Base-by-base conservation (phyloP, 1,140 invertebrate species). In the Chironomus tepperi region DNA sequence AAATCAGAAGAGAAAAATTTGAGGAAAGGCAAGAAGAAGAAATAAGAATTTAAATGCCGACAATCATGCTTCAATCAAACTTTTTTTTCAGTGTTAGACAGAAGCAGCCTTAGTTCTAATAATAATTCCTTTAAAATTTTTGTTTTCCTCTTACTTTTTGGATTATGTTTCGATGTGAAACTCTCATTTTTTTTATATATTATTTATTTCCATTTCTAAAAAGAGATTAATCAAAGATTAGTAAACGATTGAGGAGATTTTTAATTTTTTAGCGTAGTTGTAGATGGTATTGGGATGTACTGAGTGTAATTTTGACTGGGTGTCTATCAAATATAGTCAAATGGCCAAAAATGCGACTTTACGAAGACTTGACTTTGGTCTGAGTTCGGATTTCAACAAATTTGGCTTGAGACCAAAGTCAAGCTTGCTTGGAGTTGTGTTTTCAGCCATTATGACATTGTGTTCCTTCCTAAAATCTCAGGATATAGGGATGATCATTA, bases 181-280 rank as follows among this genome's bases (percentile, higher is more conserved):
- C 47, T 57, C n/a, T 34, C 24, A 34, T 2, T 34, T 34, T 34
- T 34, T 34, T 34, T 34, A n/a, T n/a, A n/a, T 5, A 34, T 34
- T 34, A 34, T 34, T 34, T 34, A 34, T 34, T 34, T 34, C 24
- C 24, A 34, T 57, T n/a, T 57, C 47, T n/a, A n/a, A n/a, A 57
- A 57, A n/a, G 12, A 57, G 47, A 57, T 57, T 57, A 57, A 57
- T 57, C 47, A 57, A n/a, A 57, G 47, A 57, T 57, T 57, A 57
- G 12, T 57, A 57, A 34, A 34, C 24, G 24, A 34, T 34, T 34
- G 24, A 34, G 24, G 24, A 34, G 24, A 34, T 34, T 34, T 34
- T 34, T 34, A 34, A 34, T 34, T 34, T 34, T 34, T 34, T 34
- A 34, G 24, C 24, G 24, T 34, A 5, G 5, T 34, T 34, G 24